Evolutionary conservation across 2,888 invertebrate genomes (phyloP), one percentile per base, ranked within the genome.

Genomic region (Tachina grossa): DNA sequence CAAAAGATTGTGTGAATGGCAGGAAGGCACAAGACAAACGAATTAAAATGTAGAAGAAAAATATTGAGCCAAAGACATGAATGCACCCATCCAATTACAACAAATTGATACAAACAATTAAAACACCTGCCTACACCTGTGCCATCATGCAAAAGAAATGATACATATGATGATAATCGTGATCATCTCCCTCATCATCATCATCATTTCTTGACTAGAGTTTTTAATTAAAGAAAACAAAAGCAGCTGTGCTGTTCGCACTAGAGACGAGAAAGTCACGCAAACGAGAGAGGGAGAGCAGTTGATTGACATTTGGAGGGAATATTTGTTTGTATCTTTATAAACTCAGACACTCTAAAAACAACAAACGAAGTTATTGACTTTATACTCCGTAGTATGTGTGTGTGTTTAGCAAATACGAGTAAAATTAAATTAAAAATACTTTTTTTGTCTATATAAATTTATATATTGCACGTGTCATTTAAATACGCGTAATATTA

Each of bases 41-140:
- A 47, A 51, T 47, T 59, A 61, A 74, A 61, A 53, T 47, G 47
- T 19, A 4, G 43, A 65, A 81, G 22, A 55, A 76, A 53, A 47
- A 77, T 19, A 49, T 14, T 66, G 41, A 74, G 9, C 51, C 49
- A 59, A 59, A 51, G 45, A 75, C 47, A 45, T 55, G 16, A 47
- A 82, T 76, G 53, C 81, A 69, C 75, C 75, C 65, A 69, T 43
- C 63, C 43, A 19, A 19, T 45, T 63, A 19, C 69, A 76, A 63
- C 77, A 77, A 72, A 77, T 82, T 71, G 65, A 55, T 82, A 78
- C 80, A 82, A 76, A 78, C 79, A 87, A 85, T 75, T 78, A 87
- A 89, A 89, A 87, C 90, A 90, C 89, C 89, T 89, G 90, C 89
- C 88, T 84, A 86, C 88, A 89, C 85, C 87, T 86, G 86, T 71